phyloP scores from a whole-genome alignment of 2,113 vertebrate species.

The Rhipidura dahli region DNA sequence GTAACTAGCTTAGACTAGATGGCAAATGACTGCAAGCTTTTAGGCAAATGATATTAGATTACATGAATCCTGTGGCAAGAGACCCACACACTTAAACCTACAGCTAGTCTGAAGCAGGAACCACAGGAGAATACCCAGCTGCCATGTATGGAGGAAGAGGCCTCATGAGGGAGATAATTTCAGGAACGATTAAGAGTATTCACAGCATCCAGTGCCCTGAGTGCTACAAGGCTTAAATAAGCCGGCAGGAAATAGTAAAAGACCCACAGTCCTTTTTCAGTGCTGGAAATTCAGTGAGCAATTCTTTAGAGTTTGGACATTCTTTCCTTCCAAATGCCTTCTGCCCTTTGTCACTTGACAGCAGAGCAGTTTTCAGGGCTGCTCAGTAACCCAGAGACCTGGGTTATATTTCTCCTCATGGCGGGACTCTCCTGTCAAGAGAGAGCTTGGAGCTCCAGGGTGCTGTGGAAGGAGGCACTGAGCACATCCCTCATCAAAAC shows the following conservation, averaged over 20 bases:
- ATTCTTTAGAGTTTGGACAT: background rate
- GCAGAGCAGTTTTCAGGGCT: background rate
- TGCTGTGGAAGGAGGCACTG: background rate
- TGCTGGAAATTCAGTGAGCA: background rate
- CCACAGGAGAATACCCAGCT: background rate
- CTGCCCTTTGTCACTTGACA: background rate
- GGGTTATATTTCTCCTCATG: background rate
- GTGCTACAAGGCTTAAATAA: background rate
- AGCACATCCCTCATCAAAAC: background rate
- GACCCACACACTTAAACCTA: background rate
- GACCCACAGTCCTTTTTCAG: background rate
- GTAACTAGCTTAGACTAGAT: background rate
- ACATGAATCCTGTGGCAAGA: background rate
- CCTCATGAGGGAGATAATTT: background rate
- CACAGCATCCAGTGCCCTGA: background rate
- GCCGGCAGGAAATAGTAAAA: background rate
- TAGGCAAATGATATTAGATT: background rate
- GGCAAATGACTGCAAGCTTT: background rate
- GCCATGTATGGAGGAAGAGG: background rate
- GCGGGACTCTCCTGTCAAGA: background rate
- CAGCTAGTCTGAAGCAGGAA: background rate
- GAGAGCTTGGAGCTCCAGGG: accelerated
- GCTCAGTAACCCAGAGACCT: background rate
- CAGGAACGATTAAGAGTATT: background rate
- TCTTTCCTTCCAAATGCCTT: background rate